Evolutionary conservation across 53 echinoderm and acorn worm species (phyloP).

Genomic region (Temnopleurus reevesii): DNA sequence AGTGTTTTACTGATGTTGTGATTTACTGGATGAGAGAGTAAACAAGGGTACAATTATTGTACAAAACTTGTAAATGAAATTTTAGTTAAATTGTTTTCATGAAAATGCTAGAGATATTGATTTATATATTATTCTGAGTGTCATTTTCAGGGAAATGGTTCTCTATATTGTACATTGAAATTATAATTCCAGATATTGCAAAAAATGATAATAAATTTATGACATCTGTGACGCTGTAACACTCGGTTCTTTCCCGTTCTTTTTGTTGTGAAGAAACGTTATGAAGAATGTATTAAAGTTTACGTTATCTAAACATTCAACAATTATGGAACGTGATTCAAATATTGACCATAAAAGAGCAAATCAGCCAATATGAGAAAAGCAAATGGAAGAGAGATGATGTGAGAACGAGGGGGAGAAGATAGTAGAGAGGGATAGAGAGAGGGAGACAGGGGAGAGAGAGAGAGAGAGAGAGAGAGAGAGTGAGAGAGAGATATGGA

Average conservation of each 20-base stretch:
- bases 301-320: too few species aligned
- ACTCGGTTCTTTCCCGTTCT: background rate
- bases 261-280: background rate
- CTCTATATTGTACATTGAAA: background rate
- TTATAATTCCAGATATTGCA: background rate
- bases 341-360: too few species aligned
- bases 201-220: constrained; percentile 9
- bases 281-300: background rate
- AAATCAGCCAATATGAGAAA: background rate
- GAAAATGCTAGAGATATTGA: background rate
- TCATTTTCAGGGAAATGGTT: constrained; percentile 22
- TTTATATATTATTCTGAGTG: background rate
- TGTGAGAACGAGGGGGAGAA: background rate
- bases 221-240: background rate
- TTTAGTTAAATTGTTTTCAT: background rate
- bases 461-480: background rate
- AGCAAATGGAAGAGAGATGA: background rate
- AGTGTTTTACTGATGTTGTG: too few species aligned
- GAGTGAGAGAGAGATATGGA: background rate
- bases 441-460: background rate
- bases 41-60: too few species aligned
- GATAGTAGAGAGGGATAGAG: background rate
- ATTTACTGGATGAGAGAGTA: too few species aligned
- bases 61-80: background rate
- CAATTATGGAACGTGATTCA: too few species aligned